Conservation (phyloP, 2,797 vertebrate species). For the Sebastes baramenuke region DNA sequence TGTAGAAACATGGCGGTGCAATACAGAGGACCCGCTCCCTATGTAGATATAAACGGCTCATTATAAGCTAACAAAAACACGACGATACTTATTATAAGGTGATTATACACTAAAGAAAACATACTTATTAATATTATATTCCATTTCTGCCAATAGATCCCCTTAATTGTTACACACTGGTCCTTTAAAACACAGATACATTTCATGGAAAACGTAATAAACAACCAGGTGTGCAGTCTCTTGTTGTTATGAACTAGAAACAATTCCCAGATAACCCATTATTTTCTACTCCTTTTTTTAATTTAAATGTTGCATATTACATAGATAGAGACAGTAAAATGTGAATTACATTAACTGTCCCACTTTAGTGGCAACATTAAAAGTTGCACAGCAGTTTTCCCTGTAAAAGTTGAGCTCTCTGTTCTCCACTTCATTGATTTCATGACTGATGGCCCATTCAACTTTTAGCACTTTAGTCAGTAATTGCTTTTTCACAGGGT, state of each 20-base stretch:
- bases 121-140: too few relatives aligned
- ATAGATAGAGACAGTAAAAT: background rate
- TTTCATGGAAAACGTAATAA: background rate
- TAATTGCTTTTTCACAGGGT: slow-evolving; percentile 39
- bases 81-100: fast-evolving
- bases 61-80: too few relatives aligned
- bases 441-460: slow-evolving; percentile 27
- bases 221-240: background rate
- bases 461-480: slow-evolving; percentile 30
- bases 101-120: too few relatives aligned
- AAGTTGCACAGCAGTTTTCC: slow-evolving; percentile 12
- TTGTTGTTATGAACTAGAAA: background rate
- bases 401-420: slow-evolving; percentile 25
- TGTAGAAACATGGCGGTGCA: too few relatives aligned
- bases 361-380: slow-evolving; percentile 21
- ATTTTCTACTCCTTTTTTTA: background rate
- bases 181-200: background rate
- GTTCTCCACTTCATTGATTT: slow-evolving; percentile 39
- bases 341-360: slow-evolving; percentile 7
- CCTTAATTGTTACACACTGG: too few relatives aligned
- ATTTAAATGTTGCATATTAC: background rate
- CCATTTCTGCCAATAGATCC: too few relatives aligned
- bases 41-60: too few relatives aligned
- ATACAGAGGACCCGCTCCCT: too few relatives aligned
- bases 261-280: background rate